Percentiles rank a stretch among this genome's conserved stretches.
These are phyloP conservation scores for Nannospalax galili DNA, from an alignment of 2,113 vertebrate genomes.

Conservation along the genomic window DNA sequence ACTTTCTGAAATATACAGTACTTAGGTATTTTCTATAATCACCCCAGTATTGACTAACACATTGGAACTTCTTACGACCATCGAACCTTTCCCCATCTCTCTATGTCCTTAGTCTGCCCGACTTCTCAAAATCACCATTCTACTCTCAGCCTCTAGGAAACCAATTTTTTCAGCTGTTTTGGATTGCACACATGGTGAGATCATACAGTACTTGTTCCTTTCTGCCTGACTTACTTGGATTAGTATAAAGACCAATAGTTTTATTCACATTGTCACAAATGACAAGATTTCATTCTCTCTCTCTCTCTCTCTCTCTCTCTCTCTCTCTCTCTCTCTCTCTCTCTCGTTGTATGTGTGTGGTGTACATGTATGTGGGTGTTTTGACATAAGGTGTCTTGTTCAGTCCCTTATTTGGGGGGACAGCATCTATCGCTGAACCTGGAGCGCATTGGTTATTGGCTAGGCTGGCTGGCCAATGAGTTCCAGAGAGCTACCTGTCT, in stretches of 20 bases:
- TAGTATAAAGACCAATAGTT: not conserved
- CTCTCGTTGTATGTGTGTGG: too few relatives aligned
- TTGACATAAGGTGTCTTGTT: too few relatives aligned
- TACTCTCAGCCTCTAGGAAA: not conserved
- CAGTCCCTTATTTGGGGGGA: not conserved
- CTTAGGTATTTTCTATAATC: not conserved
- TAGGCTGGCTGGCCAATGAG: not conserved
- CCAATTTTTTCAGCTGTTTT: not conserved
- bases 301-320: too few relatives aligned
- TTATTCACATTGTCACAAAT: not conserved
- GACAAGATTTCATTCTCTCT: not conserved
- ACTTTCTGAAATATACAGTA: not conserved
- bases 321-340: too few relatives aligned
- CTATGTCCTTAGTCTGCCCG: not conserved
- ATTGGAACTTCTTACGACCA: not conserved
- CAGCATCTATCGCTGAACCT: not conserved
- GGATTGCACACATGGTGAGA: not conserved
- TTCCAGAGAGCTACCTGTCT: not conserved
- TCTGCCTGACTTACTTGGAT: not conserved
- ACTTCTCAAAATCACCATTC: not conserved
- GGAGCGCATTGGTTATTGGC: too few relatives aligned
- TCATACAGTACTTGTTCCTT: not conserved
- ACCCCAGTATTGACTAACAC: not conserved
- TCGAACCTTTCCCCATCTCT: not conserved
- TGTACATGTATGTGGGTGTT: too few relatives aligned